These are phyloP conservation scores for Parazoanthus darwini DNA, from an alignment of 92 coral and sea anemone species.

Conservation along the genomic window DNA sequence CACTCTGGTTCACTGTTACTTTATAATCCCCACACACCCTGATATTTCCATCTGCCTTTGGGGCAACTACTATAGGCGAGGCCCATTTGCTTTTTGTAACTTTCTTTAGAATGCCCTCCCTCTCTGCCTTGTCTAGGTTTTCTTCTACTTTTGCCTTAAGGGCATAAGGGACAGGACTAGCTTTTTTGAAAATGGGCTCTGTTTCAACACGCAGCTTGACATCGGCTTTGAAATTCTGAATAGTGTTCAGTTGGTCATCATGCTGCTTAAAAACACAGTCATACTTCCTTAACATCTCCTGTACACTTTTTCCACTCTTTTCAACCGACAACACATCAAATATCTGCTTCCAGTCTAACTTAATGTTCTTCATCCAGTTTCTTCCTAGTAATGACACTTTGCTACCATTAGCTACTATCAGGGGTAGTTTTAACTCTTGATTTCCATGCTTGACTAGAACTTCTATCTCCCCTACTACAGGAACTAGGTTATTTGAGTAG, in stretches of 20 bases:
- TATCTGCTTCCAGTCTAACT: slow-evolving; percentile 20
- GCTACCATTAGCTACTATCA: slow-evolving; percentile 38
- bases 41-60: slow-evolving; percentile 41
- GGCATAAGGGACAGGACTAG: slow-evolving; percentile 51
- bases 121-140: slow-evolving; percentile 37
- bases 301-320: slow-evolving; percentile 21
- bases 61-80: slow-evolving; percentile 50
- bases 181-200: slow-evolving; percentile 41
- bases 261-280: slow-evolving; percentile 22
- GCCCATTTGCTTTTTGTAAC: slow-evolving; percentile 54
- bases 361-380: slow-evolving; percentile 16
- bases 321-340: slow-evolving; percentile 16
- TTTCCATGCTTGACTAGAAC: slow-evolving; percentile 38
- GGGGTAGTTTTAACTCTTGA: slow-evolving; percentile 20
- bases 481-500: slow-evolving; percentile 32
- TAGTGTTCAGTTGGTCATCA: slow-evolving; percentile 24
- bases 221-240: slow-evolving; percentile 46
- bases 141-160: slow-evolving; percentile 46
- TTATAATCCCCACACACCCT: too few relatives aligned
- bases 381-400: slow-evolving; percentile 19
- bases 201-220: slow-evolving; percentile 36
- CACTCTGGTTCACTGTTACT: slow-evolving; percentile 52
- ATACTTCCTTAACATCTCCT: slow-evolving; percentile 33
- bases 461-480: slow-evolving; percentile 41
- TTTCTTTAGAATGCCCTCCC: slow-evolving; percentile 43